These are phyloP conservation scores for Sinelater perroti DNA, from an alignment of 2,888 invertebrate species.

Conservation along the genomic window DNA sequence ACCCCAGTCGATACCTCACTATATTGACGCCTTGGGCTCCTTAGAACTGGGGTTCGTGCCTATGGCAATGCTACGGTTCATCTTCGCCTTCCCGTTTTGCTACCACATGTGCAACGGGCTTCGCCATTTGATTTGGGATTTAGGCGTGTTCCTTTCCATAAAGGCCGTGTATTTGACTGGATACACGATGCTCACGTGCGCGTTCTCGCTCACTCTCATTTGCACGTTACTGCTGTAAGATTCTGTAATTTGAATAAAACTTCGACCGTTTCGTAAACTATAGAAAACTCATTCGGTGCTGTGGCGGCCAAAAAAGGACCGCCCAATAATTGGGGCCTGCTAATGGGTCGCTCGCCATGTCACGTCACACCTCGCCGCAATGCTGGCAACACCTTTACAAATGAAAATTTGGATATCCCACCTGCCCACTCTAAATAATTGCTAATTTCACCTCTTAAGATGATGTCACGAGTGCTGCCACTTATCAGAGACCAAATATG, in stretches of 20 bases:
- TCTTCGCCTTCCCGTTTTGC: conserved; percentile 80
- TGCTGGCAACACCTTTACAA: too few species aligned
- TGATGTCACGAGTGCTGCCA: conserved; percentile 3
- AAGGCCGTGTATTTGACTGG: conserved; percentile 80
- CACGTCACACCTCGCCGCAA: too few species aligned
- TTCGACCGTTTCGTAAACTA: too few species aligned
- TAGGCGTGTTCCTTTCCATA: conserved; percentile 75
- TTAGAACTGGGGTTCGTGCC: not conserved
- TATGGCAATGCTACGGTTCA: conserved; percentile 66
- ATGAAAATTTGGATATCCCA: not conserved
- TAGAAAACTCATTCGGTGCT: too few species aligned
- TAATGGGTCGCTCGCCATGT: conserved; percentile 4
- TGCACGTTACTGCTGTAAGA: not conserved
- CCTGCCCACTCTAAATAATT: conserved; percentile 12
- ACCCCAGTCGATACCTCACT: conserved; percentile 70
- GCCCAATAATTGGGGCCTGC: not conserved
- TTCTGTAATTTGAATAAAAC: not conserved
- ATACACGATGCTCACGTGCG: conserved; percentile 62
- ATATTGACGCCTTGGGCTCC: conserved; percentile 50
- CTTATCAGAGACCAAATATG: conserved; percentile 13
- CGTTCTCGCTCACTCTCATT: not conserved
- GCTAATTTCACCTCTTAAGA: conserved; percentile 15
- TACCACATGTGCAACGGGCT: conserved; percentile 90
- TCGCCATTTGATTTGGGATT: conserved; percentile 89
- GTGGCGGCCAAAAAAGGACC: too few species aligned